Evolutionary conservation across 1,140 invertebrate genomes (phyloP), one percentile per base, ranked within the genome.

Genomic region (Rhopalosiphum maidis): DNA sequence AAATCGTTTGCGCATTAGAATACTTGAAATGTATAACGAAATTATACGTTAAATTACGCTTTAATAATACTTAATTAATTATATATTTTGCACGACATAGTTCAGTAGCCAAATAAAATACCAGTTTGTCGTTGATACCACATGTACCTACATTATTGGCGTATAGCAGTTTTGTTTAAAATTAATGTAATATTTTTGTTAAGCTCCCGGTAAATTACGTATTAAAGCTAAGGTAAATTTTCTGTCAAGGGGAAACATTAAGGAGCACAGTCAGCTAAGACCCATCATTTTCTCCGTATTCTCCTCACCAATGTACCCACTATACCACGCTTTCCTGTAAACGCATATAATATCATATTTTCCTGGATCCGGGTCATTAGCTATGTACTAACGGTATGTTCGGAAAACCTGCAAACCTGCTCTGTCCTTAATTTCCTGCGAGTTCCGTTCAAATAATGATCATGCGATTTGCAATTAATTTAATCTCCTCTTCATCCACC

Each of bases 371-470:
- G 21, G 90, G 55, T 91, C 55, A 91, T 91, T 91, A 91, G 55
- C 25, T n/a, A 35, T 30, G 1, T 35, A 77, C 25, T 77, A 77
- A 68, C 55, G 90, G 55, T n/a, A 37, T 68, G 37, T 82, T 68
- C 54, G 5, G 55, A 46, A 77, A 77, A 77, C 90, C 60, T 91
- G 60, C 25, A 46, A 77, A 91, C 90, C 35, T 77, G 41, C 60
- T 37, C 21, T n/a, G 54, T 23, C 55, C 90, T 91, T 91, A 91
- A 91, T 91, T 91, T 77, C 60, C 90, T 43, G 37, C 25, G n/a
- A 91, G 68, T 91, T 91, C 41, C 90, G 90, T 91, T 91, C 60
- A 43, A 91, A 82, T 91, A 91, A 91, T 91, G 90, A 91, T 91
- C 90, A 46, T 77, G 90, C 90, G 55, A 91, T 91, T 60, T 48